These are phyloP conservation scores for Lordiphosa fenestrarum DNA, from an alignment of 2,888 invertebrate genomes.

Conservation along the genomic window DNA sequence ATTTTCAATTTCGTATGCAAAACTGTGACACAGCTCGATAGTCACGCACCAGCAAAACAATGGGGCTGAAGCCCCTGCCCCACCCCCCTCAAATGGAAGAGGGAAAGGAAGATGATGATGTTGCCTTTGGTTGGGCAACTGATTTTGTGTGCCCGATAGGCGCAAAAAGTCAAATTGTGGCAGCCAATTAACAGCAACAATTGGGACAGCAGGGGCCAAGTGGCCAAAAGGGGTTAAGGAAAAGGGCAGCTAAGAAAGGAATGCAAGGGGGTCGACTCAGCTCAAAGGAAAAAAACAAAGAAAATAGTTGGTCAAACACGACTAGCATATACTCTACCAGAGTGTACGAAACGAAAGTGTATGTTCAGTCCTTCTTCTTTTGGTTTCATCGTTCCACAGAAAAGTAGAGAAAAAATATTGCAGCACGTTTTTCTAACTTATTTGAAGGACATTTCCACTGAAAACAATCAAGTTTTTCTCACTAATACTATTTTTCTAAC, in stretches of 20 bases:
- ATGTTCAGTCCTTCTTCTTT: too few species aligned
- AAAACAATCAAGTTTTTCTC: too few species aligned
- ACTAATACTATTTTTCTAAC: too few species aligned
- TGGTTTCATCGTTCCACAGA: too few species aligned
- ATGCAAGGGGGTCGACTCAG: constrained; percentile 34
- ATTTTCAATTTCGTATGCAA: constrained; percentile 70
- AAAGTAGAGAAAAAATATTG: too few species aligned
- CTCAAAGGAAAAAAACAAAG: constrained; percentile 56
- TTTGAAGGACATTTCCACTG: too few species aligned
- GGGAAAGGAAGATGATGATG: constrained; percentile 14
- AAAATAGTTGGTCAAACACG: too few species aligned
- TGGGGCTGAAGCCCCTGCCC: neutral
- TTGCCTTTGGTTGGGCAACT: constrained; percentile 27
- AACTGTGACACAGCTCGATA: constrained; percentile 68
- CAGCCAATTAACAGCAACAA: constrained; percentile 70
- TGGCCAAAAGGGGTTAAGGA: neutral
- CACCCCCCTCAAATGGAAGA: constrained; percentile 9
- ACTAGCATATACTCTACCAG: too few species aligned
- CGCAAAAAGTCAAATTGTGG: constrained; percentile 73
- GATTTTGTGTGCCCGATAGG: constrained; percentile 70
- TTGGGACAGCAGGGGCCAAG: constrained; percentile 4
- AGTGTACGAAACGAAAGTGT: too few species aligned
- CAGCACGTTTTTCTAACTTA: too few species aligned
- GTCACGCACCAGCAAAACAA: constrained; percentile 55
- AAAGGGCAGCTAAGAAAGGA: constrained; percentile 57